A percentile compares a stretch with the other conserved stretches of the same genome.
Conservation (phyloP, 2,888 invertebrate genomes). For the Microctonus aethiopoides region DNA sequence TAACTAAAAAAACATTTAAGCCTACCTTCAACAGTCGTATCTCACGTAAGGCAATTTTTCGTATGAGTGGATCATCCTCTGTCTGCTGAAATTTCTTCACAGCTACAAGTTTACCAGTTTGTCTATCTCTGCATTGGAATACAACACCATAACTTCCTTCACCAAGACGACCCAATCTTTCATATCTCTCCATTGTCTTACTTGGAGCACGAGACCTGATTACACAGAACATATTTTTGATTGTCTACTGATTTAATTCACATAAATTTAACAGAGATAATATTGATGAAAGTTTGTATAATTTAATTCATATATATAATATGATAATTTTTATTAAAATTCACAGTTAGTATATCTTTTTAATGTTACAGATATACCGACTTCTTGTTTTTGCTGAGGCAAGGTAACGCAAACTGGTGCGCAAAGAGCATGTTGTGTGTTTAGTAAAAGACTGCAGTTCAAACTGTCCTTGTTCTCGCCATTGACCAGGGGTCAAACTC, state of each 20-base stretch:
- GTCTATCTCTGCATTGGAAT: conserved; percentile 95
- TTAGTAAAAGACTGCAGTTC: conserved; percentile 43
- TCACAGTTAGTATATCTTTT: neutral
- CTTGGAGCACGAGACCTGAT: conserved; percentile 84
- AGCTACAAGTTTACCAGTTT: conserved; percentile 93
- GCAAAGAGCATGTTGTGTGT: conserved; percentile 59
- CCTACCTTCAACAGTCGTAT: conserved; percentile 95
- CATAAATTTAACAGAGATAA: neutral
- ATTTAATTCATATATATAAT: neutral
- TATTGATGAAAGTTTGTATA: too few relatives aligned
- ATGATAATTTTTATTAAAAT: neutral
- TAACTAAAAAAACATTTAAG: too few relatives aligned
- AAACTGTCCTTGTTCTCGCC: conserved; percentile 54
- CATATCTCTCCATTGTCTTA: conserved; percentile 93
- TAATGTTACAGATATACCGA: conserved; percentile 46
- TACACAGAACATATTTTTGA: conserved; percentile 26
- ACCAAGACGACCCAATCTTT: conserved; percentile 92
- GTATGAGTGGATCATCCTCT: conserved; percentile 95
- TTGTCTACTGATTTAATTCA: neutral
- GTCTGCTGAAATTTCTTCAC: conserved; percentile 98
- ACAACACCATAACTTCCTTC: conserved; percentile 97
- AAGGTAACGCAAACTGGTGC: conserved; percentile 62
- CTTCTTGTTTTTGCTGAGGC: conserved; percentile 63
- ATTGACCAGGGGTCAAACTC: conserved; percentile 66
- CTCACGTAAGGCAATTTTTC: conserved; percentile 95